phyloP scores from a whole-genome alignment of 2,888 invertebrate species.

The Adelognathus sp. region DNA sequence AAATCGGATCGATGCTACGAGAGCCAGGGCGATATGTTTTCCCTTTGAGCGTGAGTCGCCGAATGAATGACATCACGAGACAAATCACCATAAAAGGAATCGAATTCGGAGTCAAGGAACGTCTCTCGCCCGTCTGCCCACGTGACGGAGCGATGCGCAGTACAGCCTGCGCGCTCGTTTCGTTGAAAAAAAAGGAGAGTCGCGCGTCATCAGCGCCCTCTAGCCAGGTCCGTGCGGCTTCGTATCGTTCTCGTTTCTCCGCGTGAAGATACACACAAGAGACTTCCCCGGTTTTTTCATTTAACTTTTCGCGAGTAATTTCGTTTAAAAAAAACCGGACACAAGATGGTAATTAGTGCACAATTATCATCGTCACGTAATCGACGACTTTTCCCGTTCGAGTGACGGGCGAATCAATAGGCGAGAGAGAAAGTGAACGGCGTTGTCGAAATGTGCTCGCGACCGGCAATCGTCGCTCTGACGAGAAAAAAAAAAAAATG shows the following conservation, averaged over 20 bases:
- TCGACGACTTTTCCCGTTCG: not conserved
- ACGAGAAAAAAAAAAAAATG: constrained; percentile 53
- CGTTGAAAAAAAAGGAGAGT: constrained; percentile 4
- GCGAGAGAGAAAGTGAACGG: constrained; percentile 53
- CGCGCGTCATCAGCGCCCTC: constrained; percentile 42
- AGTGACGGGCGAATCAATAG: not conserved
- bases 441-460: constrained; percentile 32
- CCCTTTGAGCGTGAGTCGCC: not conserved
- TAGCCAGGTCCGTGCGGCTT: constrained; percentile 8
- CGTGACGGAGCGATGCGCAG: constrained; percentile 52
- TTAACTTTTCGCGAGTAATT: constrained; percentile 53
- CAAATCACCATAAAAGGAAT: constrained; percentile 73
- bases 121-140: constrained; percentile 47
- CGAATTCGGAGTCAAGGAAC: constrained; percentile 62
- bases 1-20: not conserved
- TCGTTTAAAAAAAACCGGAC: constrained; percentile 36
- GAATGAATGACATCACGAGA: constrained; percentile 9
- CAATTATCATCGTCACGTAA: not conserved
- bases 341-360: constrained; percentile 62
- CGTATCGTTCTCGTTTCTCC: constrained; percentile 45
- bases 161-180: constrained; percentile 43
- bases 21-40: not conserved
- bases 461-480: constrained; percentile 46
- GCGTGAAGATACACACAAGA: constrained; percentile 25
- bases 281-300: constrained; percentile 55